Evolutionary conservation across 2,113 vertebrate genomes (phyloP), one percentile per base, ranked within the genome.

Genomic region (Ibidorhyncha struthersii): DNA sequence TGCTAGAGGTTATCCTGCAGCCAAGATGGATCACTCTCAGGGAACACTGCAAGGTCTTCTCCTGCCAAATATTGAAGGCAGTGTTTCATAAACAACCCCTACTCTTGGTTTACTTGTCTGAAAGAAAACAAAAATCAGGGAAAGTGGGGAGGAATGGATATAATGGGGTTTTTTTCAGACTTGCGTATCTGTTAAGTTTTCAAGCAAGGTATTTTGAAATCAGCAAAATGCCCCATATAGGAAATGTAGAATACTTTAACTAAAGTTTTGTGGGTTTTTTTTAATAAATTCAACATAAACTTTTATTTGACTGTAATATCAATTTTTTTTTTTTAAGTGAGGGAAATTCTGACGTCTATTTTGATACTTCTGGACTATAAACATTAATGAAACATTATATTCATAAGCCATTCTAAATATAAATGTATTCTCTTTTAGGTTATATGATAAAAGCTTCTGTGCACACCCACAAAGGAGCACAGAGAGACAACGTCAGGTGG

Each of bases 101-200:
- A 18, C 12, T 5, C 20, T n/a, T 56, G 36, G 14, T 69, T 72
- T 55, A 36, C 12, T 65, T 71, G 4, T 14, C 62, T 79, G 26
- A n/a, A 74, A 67, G 14, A 38, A 40, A 53, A 19, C n/a, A 21
- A 29, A 55, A 29, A 10, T 18, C 18, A 36, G 65, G 56, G 6
- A 36, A 79, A 90, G n/a, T 7, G 3, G 1, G 4, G 1, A 4
- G 0, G 2, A 15, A 63, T 34, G 3, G 8, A 14, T 50, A 25
- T 14, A 47, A 40, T 10, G 3, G 19, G 0, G 13, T 78, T 79
- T 56, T 56, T 72, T 66, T 30, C 71, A 47, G 19, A 23, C 19
- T 74, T 71, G 8, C 8, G 1, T 34, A 61, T 8, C 38, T 49
- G 8, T 3, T 59, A 43, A 53, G 5, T 10, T 91, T 74, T 40